A percentile compares a stretch with the other conserved stretches of the same genome.
These are phyloP conservation scores for Centruroides vittatus DNA, from an alignment of 1,140 invertebrate genomes.

Conservation along the genomic window DNA sequence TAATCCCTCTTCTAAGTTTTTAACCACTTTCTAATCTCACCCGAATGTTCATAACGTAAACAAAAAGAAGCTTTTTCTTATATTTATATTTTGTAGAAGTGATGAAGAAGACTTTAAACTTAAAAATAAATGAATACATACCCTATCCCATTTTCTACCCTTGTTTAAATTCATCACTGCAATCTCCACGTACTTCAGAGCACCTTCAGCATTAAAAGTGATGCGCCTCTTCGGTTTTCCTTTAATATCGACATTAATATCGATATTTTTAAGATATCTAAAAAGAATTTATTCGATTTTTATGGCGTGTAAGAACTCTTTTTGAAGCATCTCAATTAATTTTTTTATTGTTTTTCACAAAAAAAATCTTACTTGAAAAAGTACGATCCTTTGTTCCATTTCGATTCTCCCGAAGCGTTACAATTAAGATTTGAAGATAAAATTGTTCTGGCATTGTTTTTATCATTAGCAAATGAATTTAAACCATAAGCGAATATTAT, in stretches of 20 bases:
- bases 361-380: slow-evolving; percentile 39
- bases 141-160: slow-evolving; percentile 78
- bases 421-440: slow-evolving; percentile 68
- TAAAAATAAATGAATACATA: slow-evolving; percentile 27
- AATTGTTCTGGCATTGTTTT: slow-evolving; percentile 41
- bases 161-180: slow-evolving; percentile 77
- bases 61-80: slow-evolving; percentile 1
- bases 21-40: too few relatives aligned
- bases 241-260: not conserved
- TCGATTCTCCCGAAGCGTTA: slow-evolving; percentile 48
- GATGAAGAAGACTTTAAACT: slow-evolving; percentile 1
- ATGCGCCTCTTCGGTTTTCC: slow-evolving; percentile 26
- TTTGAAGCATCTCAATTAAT: not conserved
- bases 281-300: not conserved
- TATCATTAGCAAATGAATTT: slow-evolving; percentile 64
- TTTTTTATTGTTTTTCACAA: not conserved
- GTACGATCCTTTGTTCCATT: slow-evolving; percentile 59
- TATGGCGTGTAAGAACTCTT: too few relatives aligned
- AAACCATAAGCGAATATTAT: slow-evolving; percentile 83
- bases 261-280: slow-evolving; percentile 5
- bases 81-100: not conserved
- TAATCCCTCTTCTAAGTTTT: too few relatives aligned
- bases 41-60: not conserved
- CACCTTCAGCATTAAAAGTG: slow-evolving; percentile 77
- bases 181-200: slow-evolving; percentile 66